phyloP scores from a whole-genome alignment of 2,113 vertebrate genomes.

The Poeciliopsis occidentalis region DNA sequence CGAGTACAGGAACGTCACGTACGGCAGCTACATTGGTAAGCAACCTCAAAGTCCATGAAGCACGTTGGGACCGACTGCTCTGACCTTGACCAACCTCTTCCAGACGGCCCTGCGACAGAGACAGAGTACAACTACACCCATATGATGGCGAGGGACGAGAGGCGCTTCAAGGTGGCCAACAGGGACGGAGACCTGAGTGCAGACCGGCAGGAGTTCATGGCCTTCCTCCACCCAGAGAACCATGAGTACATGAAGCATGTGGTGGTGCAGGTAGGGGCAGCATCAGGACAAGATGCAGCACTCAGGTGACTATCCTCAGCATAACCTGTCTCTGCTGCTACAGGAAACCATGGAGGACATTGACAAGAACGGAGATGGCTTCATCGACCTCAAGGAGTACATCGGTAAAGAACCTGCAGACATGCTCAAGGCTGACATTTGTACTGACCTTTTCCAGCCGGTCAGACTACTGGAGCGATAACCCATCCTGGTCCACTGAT shows the following conservation, averaged over 20 bases:
- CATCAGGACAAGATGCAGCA: not conserved
- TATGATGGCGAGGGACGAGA: constrained; percentile 90
- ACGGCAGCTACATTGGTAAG: constrained; percentile 87
- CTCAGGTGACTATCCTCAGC: no score
- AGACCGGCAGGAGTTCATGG: constrained; percentile 89
- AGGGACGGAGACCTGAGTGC: constrained; percentile 84
- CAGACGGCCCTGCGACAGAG: constrained; percentile 81
- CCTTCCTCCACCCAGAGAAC: constrained; percentile 93
- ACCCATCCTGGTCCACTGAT: not conserved
- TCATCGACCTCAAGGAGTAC: constrained; percentile 91
- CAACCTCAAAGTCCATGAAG: not conserved
- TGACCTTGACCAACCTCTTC: not conserved
- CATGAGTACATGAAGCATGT: constrained; percentile 93
- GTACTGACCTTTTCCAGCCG: not conserved
- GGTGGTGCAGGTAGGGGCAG: constrained; percentile 85
- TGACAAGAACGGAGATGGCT: constrained; percentile 91
- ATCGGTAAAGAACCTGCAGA: constrained; percentile 80
- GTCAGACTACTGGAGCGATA: not conserved
- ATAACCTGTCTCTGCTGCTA: not conserved
- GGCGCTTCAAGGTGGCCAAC: constrained; percentile 89
- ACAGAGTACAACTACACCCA: constrained; percentile 88
- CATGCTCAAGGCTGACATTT: not conserved
- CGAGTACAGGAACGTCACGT: constrained; percentile 87
- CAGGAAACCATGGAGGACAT: constrained; percentile 97
- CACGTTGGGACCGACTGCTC: no score